phyloP scores from a whole-genome alignment of 2,797 vertebrate species.

The Mormyrops boulengeri region DNA sequence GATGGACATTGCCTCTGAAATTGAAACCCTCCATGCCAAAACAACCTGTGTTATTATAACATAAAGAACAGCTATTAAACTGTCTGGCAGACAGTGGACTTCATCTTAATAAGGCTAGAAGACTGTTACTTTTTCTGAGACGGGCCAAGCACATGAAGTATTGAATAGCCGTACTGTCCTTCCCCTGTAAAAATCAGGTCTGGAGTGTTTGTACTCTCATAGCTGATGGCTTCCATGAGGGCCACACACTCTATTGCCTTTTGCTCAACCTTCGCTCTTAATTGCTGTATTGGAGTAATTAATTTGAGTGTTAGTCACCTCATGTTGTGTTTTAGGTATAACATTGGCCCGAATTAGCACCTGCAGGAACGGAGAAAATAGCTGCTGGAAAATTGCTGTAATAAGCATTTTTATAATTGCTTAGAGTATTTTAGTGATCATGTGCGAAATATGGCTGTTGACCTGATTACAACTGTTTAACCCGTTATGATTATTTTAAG shows the following conservation, averaged over 20 bases:
- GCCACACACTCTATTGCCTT: not conserved
- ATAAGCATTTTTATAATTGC: not conserved
- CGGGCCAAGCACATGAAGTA: constrained; percentile 48
- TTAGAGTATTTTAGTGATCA: not conserved
- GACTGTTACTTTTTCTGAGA: constrained; percentile 52
- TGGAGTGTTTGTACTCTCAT: constrained; percentile 22
- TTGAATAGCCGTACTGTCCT: constrained; percentile 48
- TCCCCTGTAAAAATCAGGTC: constrained; percentile 33
- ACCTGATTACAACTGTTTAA: not conserved
- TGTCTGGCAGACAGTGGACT: constrained; percentile 65
- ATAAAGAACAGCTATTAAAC: constrained; percentile 76
- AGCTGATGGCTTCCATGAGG: constrained; percentile 4
- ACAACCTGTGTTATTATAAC: constrained; percentile 64
- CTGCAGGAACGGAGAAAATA: not conserved
- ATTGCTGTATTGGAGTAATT: not conserved
- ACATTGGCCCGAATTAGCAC: not conserved
- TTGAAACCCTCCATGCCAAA: constrained; percentile 65
- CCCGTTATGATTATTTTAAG: not conserved
- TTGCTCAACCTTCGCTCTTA: not conserved
- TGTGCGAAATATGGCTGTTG: not conserved
- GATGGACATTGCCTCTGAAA: constrained; percentile 61
- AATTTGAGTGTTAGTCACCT: not conserved
- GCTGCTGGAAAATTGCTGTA: not conserved
- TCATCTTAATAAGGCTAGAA: constrained; percentile 69
- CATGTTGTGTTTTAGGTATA: constrained; percentile 5